A percentile compares a stretch with the other conserved stretches of the same genome.
Conservation (phyloP, 2,113 vertebrate species). For the Gobius niger region DNA sequence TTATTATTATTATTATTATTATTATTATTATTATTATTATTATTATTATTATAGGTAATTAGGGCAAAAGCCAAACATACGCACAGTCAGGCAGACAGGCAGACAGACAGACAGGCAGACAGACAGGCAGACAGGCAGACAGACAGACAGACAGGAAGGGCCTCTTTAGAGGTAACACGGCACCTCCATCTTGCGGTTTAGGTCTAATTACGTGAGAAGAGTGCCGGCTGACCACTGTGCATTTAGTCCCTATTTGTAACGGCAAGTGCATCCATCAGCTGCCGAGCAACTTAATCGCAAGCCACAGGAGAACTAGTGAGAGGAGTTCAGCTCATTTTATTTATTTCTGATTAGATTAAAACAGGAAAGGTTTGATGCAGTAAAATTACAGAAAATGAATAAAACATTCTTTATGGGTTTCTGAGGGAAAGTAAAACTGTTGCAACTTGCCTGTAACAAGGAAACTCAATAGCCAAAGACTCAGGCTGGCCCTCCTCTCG, state of each 20-base stretch:
- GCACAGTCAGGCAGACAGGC: not conserved
- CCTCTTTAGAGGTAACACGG: constrained; percentile 47
- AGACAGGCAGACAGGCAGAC: not conserved
- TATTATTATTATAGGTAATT: not conserved
- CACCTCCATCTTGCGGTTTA: constrained; percentile 55
- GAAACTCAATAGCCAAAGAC: constrained; percentile 85
- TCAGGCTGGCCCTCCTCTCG: constrained; percentile 94
- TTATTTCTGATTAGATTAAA: too few species aligned
- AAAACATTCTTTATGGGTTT: not conserved
- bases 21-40: not conserved
- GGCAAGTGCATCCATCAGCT: constrained; percentile 58
- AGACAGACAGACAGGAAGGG: constrained; percentile 9
- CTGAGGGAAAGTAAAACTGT: not conserved
- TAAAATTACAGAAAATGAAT: too few species aligned
- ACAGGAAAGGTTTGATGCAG: too few species aligned
- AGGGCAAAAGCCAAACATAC: constrained; percentile 1
- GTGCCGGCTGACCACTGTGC: constrained; percentile 38
- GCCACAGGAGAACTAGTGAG: constrained; percentile 38
- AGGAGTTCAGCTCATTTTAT: not conserved
- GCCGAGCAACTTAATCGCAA: constrained; percentile 59
- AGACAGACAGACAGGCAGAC: not conserved
- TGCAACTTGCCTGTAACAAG: constrained; percentile 86
- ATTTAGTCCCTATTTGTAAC: constrained; percentile 77
- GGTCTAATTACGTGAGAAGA: constrained; percentile 59
- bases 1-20: too few species aligned